Evolutionary conservation across 2,797 vertebrate genomes (phyloP).

Genomic region (Ctenochaetus hawaiiensis): DNA sequence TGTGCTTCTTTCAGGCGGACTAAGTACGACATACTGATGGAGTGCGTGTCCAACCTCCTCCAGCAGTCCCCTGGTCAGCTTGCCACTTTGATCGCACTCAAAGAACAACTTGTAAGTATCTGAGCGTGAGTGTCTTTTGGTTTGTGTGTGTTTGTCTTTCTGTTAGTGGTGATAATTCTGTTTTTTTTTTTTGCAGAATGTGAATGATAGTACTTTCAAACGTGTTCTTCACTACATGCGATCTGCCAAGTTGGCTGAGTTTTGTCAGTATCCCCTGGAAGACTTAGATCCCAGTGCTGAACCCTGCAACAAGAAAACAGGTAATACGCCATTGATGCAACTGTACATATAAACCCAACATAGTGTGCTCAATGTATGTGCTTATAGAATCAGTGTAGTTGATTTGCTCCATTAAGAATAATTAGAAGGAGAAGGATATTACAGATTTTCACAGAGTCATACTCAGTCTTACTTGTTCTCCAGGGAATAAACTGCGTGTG

Average conservation of each 20-base stretch:
- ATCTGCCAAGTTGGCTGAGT: conserved; percentile 88
- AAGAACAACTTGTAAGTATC: conserved; percentile 89
- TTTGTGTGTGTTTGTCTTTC: neutral
- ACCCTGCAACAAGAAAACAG: conserved; percentile 90
- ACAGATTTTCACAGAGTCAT: too few species aligned
- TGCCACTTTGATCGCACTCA: conserved; percentile 84
- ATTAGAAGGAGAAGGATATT: too few species aligned
- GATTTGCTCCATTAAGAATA: too few species aligned
- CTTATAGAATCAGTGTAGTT: too few species aligned
- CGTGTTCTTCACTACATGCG: conserved; percentile 91
- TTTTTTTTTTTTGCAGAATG: conserved; percentile 76
- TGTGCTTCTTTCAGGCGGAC: conserved; percentile 85
- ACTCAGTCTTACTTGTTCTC: neutral
- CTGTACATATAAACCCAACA: neutral
- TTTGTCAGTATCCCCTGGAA: conserved; percentile 86
- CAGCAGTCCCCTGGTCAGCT: conserved; percentile 83
- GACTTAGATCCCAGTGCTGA: conserved; percentile 88
- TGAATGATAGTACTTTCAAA: conserved; percentile 88
- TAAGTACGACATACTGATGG: conserved; percentile 95
- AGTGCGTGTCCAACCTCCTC: conserved; percentile 89
- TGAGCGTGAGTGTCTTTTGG: neutral
- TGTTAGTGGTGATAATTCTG: neutral
- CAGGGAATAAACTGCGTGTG: conserved; percentile 90
- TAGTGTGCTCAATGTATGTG: too few species aligned
- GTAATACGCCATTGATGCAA: conserved; percentile 70